Conservation (phyloP, 1,140 invertebrate genomes). For the Drosophila navojoa region DNA sequence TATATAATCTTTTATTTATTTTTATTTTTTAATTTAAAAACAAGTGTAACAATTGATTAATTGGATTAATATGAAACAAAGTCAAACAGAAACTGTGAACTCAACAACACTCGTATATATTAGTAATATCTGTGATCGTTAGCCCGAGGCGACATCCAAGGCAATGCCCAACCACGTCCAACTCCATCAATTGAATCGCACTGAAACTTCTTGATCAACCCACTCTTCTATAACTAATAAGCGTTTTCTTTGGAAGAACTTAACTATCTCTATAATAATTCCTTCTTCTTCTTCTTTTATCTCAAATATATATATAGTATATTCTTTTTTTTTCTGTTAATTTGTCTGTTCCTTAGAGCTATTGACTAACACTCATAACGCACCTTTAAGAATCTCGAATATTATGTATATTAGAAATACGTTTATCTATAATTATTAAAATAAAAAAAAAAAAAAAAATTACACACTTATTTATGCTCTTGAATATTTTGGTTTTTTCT, state of each 20-base stretch:
- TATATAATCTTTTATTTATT: neutral
- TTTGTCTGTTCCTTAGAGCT: constrained; percentile 18
- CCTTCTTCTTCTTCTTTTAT: neutral
- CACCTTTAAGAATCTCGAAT: constrained; percentile 36
- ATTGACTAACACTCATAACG: constrained; percentile 26
- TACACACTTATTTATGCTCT: constrained; percentile 7
- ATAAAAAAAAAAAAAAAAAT: constrained; percentile 8
- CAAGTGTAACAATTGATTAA: constrained; percentile 55
- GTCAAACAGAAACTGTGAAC: constrained; percentile 26
- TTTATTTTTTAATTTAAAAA: constrained; percentile 35
- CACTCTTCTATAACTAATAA: constrained; percentile 68
- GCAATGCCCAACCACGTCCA: neutral
- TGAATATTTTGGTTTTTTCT: neutral
- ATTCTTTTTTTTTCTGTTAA: constrained; percentile 18
- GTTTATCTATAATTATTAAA: constrained; percentile 13
- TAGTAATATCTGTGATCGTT: constrained; percentile 1
- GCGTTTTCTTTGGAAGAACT: constrained; percentile 79
- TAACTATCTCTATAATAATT: constrained; percentile 47
- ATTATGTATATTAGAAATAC: constrained; percentile 17
- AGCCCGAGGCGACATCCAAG: neutral
- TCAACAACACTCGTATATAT: constrained; percentile 26
- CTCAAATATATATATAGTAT: neutral
- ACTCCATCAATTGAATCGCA: neutral
- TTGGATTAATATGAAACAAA: constrained; percentile 11
- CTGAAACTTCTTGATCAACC: constrained; percentile 6